These are phyloP conservation scores for Gobio gobio DNA, from an alignment of 2,113 vertebrate genomes.

Conservation along the genomic window DNA sequence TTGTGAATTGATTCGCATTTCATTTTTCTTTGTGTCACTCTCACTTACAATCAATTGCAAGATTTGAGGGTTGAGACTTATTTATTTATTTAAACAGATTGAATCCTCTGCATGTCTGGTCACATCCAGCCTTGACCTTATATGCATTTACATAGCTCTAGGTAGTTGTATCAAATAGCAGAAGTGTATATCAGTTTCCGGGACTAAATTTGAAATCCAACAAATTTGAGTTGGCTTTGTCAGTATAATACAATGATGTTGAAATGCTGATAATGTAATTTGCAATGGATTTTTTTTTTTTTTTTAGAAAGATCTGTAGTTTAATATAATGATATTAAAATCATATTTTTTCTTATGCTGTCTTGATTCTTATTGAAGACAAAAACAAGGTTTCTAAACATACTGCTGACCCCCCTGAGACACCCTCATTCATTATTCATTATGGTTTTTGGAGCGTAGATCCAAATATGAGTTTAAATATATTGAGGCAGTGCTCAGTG, in stretches of 20 bases:
- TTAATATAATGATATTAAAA: not conserved
- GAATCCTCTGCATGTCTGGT: conserved; percentile 1
- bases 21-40: conserved; percentile 28
- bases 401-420: not conserved
- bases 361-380: not conserved
- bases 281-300: too few relatives aligned
- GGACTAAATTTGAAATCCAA: not conserved
- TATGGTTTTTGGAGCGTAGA: not conserved
- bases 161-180: not conserved
- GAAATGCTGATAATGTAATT: not conserved
- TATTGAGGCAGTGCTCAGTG: conserved; percentile 11
- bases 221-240: not conserved
- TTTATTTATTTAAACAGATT: conserved; percentile 6
- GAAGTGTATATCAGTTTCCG: not conserved
- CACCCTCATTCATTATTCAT: conserved; percentile 23
- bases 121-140: conserved; percentile 19
- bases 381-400: not conserved
- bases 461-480: conserved; percentile 4
- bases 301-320: not conserved
- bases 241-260: not conserved
- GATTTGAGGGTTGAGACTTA: conserved; percentile 23
- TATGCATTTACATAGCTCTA: conserved; percentile 5
- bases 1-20: conserved; percentile 51
- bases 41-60: conserved; percentile 24
- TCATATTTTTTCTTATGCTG: not conserved